These are phyloP conservation scores for Sebastes itinus DNA, from an alignment of 2,797 vertebrate genomes.

Conservation along the genomic window DNA sequence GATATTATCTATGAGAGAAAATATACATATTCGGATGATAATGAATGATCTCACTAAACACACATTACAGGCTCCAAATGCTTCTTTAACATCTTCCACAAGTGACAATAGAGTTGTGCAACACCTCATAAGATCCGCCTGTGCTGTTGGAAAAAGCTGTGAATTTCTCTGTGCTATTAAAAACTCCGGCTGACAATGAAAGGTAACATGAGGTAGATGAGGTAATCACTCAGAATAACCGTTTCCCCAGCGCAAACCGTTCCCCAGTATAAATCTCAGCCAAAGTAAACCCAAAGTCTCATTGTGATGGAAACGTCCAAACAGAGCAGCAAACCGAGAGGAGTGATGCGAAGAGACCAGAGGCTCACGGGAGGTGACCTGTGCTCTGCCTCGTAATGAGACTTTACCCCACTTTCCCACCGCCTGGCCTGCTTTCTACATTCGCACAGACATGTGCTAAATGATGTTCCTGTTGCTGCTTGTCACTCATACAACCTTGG, in stretches of 20 bases:
- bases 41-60: background rate
- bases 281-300: conserved; percentile 43
- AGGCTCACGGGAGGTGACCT: conserved; percentile 71
- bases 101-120: background rate
- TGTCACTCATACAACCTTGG: conserved; percentile 57
- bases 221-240: conserved; percentile 38
- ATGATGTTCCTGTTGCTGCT: conserved; percentile 47
- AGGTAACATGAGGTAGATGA: conserved; percentile 52
- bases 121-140: background rate
- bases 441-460: conserved; percentile 56
- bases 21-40: background rate
- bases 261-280: conserved; percentile 28
- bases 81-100: background rate
- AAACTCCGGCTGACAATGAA: conserved; percentile 20
- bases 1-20: background rate
- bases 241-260: conserved; percentile 13
- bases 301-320: conserved; percentile 51
- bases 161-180: conserved; percentile 14
- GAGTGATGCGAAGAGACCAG: conserved; percentile 53
- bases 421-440: conserved; percentile 66
- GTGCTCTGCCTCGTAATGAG: conserved; percentile 75
- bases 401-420: conserved; percentile 68
- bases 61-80: background rate
- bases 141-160: background rate
- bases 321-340: conserved; percentile 41